These are phyloP conservation scores for Xylota segnis DNA, from an alignment of 2,888 invertebrate genomes.

Conservation along the genomic window DNA sequence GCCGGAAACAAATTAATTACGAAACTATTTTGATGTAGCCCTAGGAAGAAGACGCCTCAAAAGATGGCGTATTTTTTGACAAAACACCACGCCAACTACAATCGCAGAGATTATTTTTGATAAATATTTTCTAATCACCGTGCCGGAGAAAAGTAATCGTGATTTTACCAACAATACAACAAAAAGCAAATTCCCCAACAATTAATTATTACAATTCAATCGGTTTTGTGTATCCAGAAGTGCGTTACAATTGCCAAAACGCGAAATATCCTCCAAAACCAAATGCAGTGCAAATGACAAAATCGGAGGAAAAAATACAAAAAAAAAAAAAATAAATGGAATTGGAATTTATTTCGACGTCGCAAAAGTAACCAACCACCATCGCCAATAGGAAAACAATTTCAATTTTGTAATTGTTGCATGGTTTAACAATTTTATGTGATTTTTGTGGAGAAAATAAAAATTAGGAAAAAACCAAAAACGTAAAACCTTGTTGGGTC, in stretches of 20 bases:
- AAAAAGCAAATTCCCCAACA: constrained; percentile 19
- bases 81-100: constrained; percentile 77
- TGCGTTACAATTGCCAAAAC: constrained; percentile 34
- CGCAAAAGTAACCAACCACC: constrained; percentile 39
- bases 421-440: constrained; percentile 11
- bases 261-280: neutral
- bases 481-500: constrained; percentile 5
- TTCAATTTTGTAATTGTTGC: constrained; percentile 3
- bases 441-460: neutral
- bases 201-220: constrained; percentile 5
- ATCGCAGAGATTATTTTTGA: constrained; percentile 67
- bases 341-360: constrained; percentile 46
- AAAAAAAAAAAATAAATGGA: constrained; percentile 50
- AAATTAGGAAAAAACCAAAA: constrained; percentile 10
- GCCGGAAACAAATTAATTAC: constrained; percentile 78
- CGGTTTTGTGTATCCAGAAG: neutral
- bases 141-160: constrained; percentile 44
- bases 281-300: constrained; percentile 54
- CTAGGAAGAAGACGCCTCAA: constrained; percentile 80
- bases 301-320: neutral
- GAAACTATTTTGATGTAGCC: constrained; percentile 65
- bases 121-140: constrained; percentile 64
- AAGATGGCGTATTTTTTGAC: constrained; percentile 81
- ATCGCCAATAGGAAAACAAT: constrained; percentile 22
- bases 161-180: neutral